Evolutionary conservation across 2,888 invertebrate species (phyloP).

Genomic region (Mantis religiosa): DNA sequence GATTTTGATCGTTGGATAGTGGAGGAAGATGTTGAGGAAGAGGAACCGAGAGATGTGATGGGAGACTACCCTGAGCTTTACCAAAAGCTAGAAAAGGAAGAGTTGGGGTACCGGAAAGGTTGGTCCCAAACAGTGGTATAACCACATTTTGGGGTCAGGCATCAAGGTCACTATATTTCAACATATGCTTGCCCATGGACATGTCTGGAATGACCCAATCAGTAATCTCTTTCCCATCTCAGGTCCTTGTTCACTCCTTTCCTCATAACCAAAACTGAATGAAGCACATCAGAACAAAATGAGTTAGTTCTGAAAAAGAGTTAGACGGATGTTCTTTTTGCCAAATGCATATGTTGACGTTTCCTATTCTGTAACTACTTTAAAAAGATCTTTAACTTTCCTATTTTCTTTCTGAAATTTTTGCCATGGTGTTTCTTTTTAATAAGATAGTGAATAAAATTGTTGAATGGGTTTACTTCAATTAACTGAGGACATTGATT

Average conservation of each 20-base stretch:
- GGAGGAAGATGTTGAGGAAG: conserved; percentile 66
- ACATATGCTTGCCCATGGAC: not conserved
- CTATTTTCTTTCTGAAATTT: no score
- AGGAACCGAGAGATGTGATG: conserved; percentile 61
- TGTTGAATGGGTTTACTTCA: no score
- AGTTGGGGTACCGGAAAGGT: conserved; percentile 38
- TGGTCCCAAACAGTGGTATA: not conserved
- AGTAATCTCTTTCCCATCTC: not conserved
- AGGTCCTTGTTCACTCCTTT: not conserved
- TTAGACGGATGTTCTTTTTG: no score
- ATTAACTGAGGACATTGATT: no score
- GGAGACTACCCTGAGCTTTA: conserved; percentile 70
- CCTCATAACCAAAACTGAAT: not conserved
- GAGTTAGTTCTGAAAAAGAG: no score
- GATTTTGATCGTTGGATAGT: conserved; percentile 89
- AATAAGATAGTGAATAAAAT: no score
- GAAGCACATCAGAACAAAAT: not conserved
- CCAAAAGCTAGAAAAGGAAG: conserved; percentile 37
- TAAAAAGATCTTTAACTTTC: no score
- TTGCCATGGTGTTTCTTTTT: no score
- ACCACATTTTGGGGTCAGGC: not conserved
- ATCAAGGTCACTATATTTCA: not conserved
- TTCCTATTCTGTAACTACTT: no score
- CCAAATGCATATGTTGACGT: no score
- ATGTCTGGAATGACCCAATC: not conserved